Base-by-base conservation (phyloP, 2,113 vertebrate genomes). In the Saccopteryx leptura region DNA sequence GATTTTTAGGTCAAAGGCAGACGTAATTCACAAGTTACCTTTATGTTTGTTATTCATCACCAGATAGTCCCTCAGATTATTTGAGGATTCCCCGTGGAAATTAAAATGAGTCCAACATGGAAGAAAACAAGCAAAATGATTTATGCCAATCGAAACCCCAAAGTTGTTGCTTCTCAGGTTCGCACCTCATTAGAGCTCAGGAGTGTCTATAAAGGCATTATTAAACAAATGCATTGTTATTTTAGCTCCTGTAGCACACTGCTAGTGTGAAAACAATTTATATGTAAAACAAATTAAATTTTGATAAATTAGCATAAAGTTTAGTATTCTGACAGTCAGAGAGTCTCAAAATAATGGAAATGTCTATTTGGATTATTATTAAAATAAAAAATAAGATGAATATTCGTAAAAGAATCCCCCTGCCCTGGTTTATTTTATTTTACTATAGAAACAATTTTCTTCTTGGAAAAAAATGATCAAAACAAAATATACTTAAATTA, bases 221-320 rank as follows among this genome's bases (percentile, higher is more conserved):
- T 46, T 83, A 91, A 95, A 87, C 24, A 96, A 90, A 95, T 82
- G 26, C 85, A 86, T 72, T 79, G n/a, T 92, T 78, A 63, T 63
- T 95, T 80, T 82, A 79, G 21, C 71, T 94, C 52, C 28, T 95
- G 1, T 76, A 69, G 18, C 54, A 54, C 19, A 15, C 71, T 83
- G 17, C 48, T 93, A 23, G 7, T 88, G 3, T 95, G 61, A 92
- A 48, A 95, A 91, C 26, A 93, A 52, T 88, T 90, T 86, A 50
- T 54, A 79, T 90, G 15, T 74, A 88, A 84, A 96, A 50, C 71
- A 95, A 93, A 90, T 92, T 90, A 95, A 82, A 79, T 95, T 56
- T 69, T 56, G 19, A 4, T 15, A 74, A 79, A 86, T 82, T 95
- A 93, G 7, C 54, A 39, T 88, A 71, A 83, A 79, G 4, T 86